Base-by-base conservation (phyloP, 2,113 vertebrate species). In the Balaeniceps rex region DNA sequence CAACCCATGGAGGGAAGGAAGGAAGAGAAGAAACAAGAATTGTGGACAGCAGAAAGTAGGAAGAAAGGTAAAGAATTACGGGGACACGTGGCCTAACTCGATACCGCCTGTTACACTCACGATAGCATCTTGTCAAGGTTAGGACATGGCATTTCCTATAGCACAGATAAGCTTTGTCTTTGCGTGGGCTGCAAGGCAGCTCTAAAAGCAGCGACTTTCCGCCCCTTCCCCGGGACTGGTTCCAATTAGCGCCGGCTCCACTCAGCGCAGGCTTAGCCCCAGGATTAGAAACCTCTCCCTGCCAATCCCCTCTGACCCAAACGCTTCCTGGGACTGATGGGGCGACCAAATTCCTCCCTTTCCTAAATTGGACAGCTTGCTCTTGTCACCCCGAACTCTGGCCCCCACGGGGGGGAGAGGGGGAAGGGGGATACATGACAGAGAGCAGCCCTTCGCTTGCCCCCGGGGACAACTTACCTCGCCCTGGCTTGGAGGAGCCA, bases 161-260 rank as follows among this genome's bases (percentile, higher is more conserved):
- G 84, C 84, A 95, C 94, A 96, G 93, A 94, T 91, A 49, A 88
- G 87, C 89, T 95, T 93, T 94, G 97, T 87, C 91, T 84, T 46
- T 1, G n/a, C 64, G 36, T 28, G 52, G 44, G 77, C 77, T 95
- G 91, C 36, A 19, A 76, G 42, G 75, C 77, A 79, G 72, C 55
- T 92, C 92, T 51, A 23, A 72, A 60, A 71, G 58, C 77, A 77
- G 49, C 3, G 1, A 5, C 86, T 83, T 86, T 68, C 84, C 0
- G 0, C 49, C 91, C 54, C 83, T 93, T 94, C 71, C 66, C 66
- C 3, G 5, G 84, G 91, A 64, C 95, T 97, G 96, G 78, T 96
- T 97, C 96, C 93, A 97, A 97, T 97, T 97, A 97, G 68, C 19
- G 10, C 61, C 0, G 21, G 58, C 82, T 94, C 89, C 3, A 3